phyloP scores from a whole-genome alignment of 2,113 vertebrate genomes.

The Pitta sordida region DNA sequence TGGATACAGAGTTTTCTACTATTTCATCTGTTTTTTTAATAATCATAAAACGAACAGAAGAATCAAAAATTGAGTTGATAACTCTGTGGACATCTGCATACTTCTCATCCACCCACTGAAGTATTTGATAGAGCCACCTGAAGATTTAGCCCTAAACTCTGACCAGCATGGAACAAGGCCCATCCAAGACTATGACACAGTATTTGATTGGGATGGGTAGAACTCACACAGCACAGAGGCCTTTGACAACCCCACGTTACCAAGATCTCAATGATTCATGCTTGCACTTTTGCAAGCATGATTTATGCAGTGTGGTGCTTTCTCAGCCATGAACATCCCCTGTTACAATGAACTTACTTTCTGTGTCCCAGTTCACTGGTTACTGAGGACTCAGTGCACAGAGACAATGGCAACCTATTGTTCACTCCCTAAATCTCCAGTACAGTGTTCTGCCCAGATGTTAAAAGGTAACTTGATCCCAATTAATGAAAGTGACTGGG shows the following conservation, averaged over 20 bases:
- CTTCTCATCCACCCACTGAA: not conserved
- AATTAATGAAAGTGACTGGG: conserved; percentile 92
- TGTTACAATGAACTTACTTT: not conserved
- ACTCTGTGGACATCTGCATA: not conserved
- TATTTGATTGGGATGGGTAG: not conserved
- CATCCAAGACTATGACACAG: not conserved
- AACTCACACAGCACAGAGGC: rapidly evolving
- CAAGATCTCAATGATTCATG: not conserved
- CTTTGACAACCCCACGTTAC: not conserved
- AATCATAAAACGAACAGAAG: not conserved
- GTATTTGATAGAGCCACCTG: not conserved
- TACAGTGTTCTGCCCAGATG: conserved; percentile 76
- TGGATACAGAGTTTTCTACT: not conserved
- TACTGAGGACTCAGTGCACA: rapidly evolving
- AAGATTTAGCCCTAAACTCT: not conserved
- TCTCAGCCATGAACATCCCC: not conserved
- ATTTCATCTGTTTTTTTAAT: not conserved
- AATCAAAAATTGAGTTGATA: not conserved
- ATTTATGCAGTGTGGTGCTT: not conserved
- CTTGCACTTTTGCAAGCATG: not conserved
- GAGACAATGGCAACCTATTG: not conserved
- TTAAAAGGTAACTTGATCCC: conserved; percentile 89
- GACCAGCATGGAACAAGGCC: not conserved
- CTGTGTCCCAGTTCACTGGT: not conserved
- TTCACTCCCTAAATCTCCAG: not conserved